A percentile compares a stretch with the other conserved stretches of the same genome.
These are phyloP conservation scores for Coronaproctus castanopsis DNA, from an alignment of 2,888 invertebrate genomes.

Conservation along the genomic window DNA sequence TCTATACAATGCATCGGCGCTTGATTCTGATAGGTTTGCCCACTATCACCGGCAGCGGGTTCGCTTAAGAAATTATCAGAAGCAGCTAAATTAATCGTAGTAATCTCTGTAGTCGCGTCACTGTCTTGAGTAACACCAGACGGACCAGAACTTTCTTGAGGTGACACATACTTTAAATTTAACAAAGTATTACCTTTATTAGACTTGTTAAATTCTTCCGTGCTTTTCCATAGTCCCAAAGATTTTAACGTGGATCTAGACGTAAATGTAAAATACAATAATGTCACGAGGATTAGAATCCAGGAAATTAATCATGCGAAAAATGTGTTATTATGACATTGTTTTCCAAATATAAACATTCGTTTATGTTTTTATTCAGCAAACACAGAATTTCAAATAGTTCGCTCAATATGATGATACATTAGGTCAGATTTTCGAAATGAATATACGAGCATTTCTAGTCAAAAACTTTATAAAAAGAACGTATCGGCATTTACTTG, in stretches of 20 bases:
- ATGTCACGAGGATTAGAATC: not conserved
- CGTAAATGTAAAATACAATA: constrained; percentile 8
- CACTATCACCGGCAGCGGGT: constrained; percentile 3
- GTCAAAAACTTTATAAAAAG: no score
- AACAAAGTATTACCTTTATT: constrained; percentile 21
- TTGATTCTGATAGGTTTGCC: constrained; percentile 11
- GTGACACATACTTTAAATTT: constrained; percentile 13
- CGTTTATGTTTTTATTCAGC: not conserved
- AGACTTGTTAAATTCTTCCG: constrained; percentile 26
- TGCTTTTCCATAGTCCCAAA: constrained; percentile 72
- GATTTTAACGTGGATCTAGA: constrained; percentile 76
- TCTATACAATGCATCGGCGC: not conserved
- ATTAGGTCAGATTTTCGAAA: no score
- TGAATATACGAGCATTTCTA: no score
- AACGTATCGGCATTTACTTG: no score
- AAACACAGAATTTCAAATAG: not conserved
- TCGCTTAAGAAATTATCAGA: constrained; percentile 2
- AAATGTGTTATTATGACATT: no score
- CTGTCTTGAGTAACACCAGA: constrained; percentile 13
- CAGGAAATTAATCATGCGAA: no score
- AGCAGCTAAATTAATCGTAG: constrained; percentile 8
- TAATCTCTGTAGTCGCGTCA: constrained; percentile 15
- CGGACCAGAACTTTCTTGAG: constrained; percentile 10
- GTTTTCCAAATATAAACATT: no score
- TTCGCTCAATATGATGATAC: not conserved